Percentiles rank a stretch among this genome's conserved stretches.
Evolutionary conservation across 2,113 vertebrate genomes (phyloP).

Genomic region (Erpornis zantholeuca): DNA sequence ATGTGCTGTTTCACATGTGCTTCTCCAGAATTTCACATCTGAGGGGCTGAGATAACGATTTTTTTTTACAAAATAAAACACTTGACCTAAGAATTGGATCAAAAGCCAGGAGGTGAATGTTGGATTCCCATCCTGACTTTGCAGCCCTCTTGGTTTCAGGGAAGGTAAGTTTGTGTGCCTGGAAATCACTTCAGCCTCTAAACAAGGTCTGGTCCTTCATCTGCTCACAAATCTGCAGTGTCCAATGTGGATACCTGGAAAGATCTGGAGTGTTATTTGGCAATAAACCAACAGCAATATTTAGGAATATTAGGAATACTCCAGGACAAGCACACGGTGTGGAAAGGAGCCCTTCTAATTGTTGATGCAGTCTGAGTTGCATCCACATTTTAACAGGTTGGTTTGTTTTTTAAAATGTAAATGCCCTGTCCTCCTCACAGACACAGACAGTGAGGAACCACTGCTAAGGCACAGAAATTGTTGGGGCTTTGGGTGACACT

Average conservation of each 20-base stretch:
- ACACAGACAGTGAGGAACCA: background rate
- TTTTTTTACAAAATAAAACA: background rate
- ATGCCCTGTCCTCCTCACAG: background rate
- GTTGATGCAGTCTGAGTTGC: background rate
- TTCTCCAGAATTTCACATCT: background rate
- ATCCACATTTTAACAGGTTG: background rate
- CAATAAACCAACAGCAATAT: background rate
- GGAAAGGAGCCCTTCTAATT: background rate
- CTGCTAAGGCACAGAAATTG: background rate
- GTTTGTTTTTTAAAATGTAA: background rate
- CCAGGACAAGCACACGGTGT: background rate
- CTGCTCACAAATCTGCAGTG: background rate
- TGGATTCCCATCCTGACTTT: background rate
- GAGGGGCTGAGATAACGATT: background rate
- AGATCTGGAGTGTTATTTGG: background rate
- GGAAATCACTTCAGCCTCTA: background rate
- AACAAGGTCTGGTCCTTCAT: background rate
- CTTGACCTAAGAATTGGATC: background rate
- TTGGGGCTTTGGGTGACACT: background rate
- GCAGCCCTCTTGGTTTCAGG: background rate
- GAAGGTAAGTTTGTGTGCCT: background rate
- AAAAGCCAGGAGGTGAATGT: background rate
- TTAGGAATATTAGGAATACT: too few relatives aligned
- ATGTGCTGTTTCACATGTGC: accelerated
- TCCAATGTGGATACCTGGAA: accelerated